phyloP scores from a whole-genome alignment of 2,797 vertebrate species.

The Pogonophryne albipinna region DNA sequence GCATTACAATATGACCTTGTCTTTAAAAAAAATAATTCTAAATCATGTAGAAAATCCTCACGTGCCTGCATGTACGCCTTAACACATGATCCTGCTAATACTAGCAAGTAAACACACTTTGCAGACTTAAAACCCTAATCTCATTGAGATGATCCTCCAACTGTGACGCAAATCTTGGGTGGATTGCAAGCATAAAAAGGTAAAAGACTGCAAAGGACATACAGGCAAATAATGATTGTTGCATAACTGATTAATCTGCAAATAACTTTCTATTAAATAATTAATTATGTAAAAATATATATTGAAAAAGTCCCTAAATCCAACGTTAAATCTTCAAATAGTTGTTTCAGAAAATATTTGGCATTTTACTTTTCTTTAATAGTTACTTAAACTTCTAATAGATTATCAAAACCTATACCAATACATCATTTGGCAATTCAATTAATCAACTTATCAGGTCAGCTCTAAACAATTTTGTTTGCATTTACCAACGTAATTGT shows the following conservation, averaged over 20 bases:
- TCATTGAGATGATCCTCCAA: not conserved
- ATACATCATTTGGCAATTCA: not conserved
- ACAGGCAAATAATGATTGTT: not conserved
- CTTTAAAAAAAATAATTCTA: not conserved
- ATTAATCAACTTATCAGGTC: not conserved
- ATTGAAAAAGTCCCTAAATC: too few species aligned
- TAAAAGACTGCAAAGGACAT: not conserved
- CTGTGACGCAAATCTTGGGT: not conserved
- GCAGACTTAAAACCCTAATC: constrained; percentile 57
- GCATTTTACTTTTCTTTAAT: not conserved
- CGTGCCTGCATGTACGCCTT: not conserved
- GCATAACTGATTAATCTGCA: not conserved
- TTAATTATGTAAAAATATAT: too few species aligned
- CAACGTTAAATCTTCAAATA: too few species aligned
- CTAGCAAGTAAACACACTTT: constrained; percentile 39
- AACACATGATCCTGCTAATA: constrained; percentile 2
- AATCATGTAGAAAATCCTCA: constrained; percentile 23
- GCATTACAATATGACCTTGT: not conserved
- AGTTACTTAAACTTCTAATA: not conserved
- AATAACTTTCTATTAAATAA: not conserved
- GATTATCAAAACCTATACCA: not conserved
- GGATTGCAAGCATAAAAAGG: not conserved
- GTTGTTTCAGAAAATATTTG: not conserved
- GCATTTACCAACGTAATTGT: not conserved
- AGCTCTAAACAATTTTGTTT: not conserved